phyloP scores from a whole-genome alignment of 2,888 invertebrate genomes.

The Sceliomorpha sp. region DNA sequence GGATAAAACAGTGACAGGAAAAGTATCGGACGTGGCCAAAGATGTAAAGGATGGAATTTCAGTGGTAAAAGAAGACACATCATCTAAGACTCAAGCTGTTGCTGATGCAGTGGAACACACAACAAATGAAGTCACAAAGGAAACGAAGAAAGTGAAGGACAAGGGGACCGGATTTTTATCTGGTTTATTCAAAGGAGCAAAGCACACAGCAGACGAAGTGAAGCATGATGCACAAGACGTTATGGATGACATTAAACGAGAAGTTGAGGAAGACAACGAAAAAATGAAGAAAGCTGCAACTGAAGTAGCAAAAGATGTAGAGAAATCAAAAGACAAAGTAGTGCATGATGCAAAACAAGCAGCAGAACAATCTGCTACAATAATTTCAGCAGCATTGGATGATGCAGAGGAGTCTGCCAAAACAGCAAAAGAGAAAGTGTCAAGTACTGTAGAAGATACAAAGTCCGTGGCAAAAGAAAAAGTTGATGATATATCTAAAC shows the following conservation, averaged over 20 bases:
- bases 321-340: conserved; percentile 66
- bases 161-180: conserved; percentile 62
- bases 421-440: too few relatives aligned
- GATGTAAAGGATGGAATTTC: conserved; percentile 43
- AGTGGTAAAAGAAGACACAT: conserved; percentile 57
- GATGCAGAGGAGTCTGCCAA: too few relatives aligned
- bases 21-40: conserved; percentile 38
- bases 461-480: too few relatives aligned
- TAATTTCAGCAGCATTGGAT: too few relatives aligned
- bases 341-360: conserved; percentile 56
- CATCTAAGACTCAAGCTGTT: conserved; percentile 39
- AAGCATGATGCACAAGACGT: conserved; percentile 71
- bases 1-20: conserved; percentile 38
- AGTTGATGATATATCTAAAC: too few relatives aligned
- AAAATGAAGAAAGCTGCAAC: conserved; percentile 60
- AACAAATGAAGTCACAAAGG: conserved; percentile 52
- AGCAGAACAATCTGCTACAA: conserved; percentile 48
- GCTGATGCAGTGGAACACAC: conserved; percentile 30
- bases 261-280: conserved; percentile 51
- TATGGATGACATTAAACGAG: conserved; percentile 25
- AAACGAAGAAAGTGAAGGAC: conserved; percentile 60
- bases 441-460: too few relatives aligned
- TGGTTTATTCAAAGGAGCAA: conserved; percentile 52
- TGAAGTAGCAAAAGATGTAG: conserved; percentile 61
- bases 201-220: conserved; percentile 47